Base-by-base conservation (phyloP, 2,797 vertebrate genomes). In the Cottoperca gobio region DNA sequence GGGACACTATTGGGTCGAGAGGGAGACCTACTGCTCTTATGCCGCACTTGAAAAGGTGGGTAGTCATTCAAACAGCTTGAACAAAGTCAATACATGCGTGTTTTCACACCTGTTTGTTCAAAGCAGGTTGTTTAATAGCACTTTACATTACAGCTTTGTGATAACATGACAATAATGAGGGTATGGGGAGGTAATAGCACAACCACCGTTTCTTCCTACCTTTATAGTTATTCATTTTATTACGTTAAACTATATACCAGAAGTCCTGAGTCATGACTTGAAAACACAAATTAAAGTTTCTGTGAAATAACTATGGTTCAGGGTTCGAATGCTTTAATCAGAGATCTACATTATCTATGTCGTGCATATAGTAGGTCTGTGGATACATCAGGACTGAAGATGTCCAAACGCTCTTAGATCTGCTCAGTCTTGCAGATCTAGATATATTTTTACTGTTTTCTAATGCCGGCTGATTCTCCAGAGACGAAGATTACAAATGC, bases 1-100 rank as follows among this genome's bases (percentile, higher is more conserved):
- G 65, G 33, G 23, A 3, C 10, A 0, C 63, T 65, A 23, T 78
- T 77, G 60, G 54, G 69, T 76, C 6, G 23, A 82, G 57, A 78
- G 64, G 46, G 40, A 62, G 23, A 76, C 53, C 76, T 53, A 39
- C 65, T 69, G 43, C 66, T 78, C 64, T 65, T 70, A 19, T 26
- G 7, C 31, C 76, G 67, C 24, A 37, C 52, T 72, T 73, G 8
- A 77, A 79, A 68, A 64, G 21, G 23, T 71, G 33, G 58, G 31
- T 8, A 62, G 57, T 82, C 23, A 17, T 71, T 75, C 26, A 80
- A 78, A 57, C 31, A 52, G 35, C 40, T 58, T 52, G n/a, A 73
- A 60, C 26, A 75, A 69, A 69, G 33, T 53, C 39, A 55, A 16
- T 31, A 19, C 3, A 39, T 52, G 23, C 3, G 10, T 67, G 31